Percentiles rank a stretch among this genome's conserved stretches.
These are phyloP conservation scores for Pangasius djambal DNA, from an alignment of 2,797 vertebrate genomes.

Conservation along the genomic window DNA sequence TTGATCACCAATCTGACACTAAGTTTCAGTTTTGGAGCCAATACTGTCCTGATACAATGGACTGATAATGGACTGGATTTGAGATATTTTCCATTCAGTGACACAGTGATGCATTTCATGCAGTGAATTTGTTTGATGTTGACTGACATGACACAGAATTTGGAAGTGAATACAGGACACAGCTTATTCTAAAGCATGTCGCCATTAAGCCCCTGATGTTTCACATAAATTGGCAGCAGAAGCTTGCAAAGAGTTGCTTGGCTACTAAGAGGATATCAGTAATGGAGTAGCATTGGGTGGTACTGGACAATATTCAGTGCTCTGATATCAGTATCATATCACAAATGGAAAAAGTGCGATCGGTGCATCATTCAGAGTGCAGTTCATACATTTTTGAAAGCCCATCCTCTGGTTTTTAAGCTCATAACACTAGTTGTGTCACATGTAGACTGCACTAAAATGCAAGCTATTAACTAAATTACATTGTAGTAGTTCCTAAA, in stretches of 20 bases:
- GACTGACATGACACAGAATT: slow-evolving; percentile 1
- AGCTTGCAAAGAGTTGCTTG: neutral
- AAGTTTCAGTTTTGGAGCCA: neutral
- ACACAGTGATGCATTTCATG: slow-evolving; percentile 1
- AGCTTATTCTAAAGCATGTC: neutral
- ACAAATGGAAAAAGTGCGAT: neutral
- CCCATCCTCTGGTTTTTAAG: neutral
- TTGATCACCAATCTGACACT: neutral
- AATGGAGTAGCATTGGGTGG: neutral
- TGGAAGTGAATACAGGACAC: neutral
- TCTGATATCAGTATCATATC: slow-evolving; percentile 2
- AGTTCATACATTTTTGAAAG: neutral
- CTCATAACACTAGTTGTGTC: neutral
- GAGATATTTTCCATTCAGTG: neutral
- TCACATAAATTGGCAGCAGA: slow-evolving; percentile 13
- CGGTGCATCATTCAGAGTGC: neutral
- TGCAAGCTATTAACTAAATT: neutral
- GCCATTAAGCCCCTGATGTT: neutral
- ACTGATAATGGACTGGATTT: neutral
- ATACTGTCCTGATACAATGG: neutral
- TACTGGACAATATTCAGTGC: slow-evolving; percentile 13
- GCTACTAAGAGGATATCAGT: neutral
- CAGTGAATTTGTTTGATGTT: neutral
- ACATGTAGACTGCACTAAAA: neutral
- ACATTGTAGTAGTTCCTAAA: neutral